Base-by-base conservation (phyloP, 2,113 vertebrate species). In the Diphyllodes magnificus region DNA sequence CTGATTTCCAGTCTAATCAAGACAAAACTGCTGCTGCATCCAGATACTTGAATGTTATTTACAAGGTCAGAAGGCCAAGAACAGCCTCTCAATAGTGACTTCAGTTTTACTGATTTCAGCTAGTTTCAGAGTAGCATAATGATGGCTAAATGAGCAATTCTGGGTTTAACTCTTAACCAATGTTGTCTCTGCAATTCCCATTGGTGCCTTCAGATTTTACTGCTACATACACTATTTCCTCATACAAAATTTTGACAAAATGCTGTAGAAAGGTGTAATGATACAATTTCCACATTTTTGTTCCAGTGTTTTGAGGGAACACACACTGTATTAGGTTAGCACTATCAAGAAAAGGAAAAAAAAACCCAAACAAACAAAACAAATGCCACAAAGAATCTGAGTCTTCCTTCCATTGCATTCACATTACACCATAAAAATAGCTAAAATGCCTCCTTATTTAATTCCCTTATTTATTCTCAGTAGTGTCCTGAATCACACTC, bases 391-490 rank as follows among this genome's bases (percentile, higher is more conserved):
- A 54, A 53, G 33, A 87, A 85, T 78, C 28, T 16, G 14, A 91
- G 22, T 54, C 10, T 92, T 78, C 28, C 37, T 95, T 70, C 23
- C 25, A 65, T 50, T 51, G 18, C 35, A 44, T 27, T 50, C 49
- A 82, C 17, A 44, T 63, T 83, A 37, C 31, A 47, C 24, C 37
- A 11, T 49, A 50, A 72, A 69, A 76, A 30, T 31, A 85, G 4
- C 9, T 5, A 27, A 54, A 94, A 71, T 93, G 5, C 2, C n/a
- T 82, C 7, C 79, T 93, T 39, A 53, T 83, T 95, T 85, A 21
- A 86, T 63, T 92, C 37, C 22, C 23, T 77, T 81, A 30, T 82
- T 96, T 95, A 70, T 94, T 95, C 13, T 70, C 39, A 79, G 10
- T 69, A 78, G 23, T 35, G 16, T 69, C 25, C 35, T 54, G 35